Base-by-base conservation (phyloP, 2,888 invertebrate genomes). In the Actias luna region DNA sequence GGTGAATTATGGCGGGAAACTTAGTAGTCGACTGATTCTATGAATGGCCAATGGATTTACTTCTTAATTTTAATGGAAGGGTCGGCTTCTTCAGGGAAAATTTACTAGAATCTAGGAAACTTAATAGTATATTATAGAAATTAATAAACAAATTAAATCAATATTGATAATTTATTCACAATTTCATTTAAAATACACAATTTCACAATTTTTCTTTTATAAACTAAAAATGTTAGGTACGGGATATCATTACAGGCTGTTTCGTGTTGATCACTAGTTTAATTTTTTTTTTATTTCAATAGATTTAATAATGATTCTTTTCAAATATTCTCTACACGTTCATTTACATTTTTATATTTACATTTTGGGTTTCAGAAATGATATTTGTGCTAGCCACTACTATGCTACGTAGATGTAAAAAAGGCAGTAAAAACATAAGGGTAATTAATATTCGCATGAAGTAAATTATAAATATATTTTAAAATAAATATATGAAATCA, bases 121-220 rank as follows among this genome's bases (percentile, higher is more conserved):
- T 29, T 29, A 55, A 55, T 29, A 55, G 2, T 16, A 29, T 2
- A n/a, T 55, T 55, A 29, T n/a, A 16, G n/a, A 25, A 39, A 36
- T 36, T 59, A 36, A 35, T 35, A 58, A 59, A 59, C 27, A 29
- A 59, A 59, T 76, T 85, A 89, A 92, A 92, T 92, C 92, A 92
- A 90, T 92, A 89, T 89, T 91, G 91, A 92, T 92, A 91, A 90
- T 92, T 92, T 92, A 92, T 91, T 92, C 89, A 92, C 92, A 92
- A 91, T 91, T 92, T 92, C 89, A 91, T 91, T 91, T 92, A 92
- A 92, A 92, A 92, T 92, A 92, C 92, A 92, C 92, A 92, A 92
- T 84, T 91, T 92, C 91, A 92, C 91, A 91, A 89, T 83, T 86
- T 84, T 85, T 82, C 86, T 88, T 90, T 90, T 89, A 87, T 78